Percentiles rank a stretch among this genome's conserved stretches.
Conservation (phyloP, 2,113 vertebrate species). For the Semnornis frantzii region DNA sequence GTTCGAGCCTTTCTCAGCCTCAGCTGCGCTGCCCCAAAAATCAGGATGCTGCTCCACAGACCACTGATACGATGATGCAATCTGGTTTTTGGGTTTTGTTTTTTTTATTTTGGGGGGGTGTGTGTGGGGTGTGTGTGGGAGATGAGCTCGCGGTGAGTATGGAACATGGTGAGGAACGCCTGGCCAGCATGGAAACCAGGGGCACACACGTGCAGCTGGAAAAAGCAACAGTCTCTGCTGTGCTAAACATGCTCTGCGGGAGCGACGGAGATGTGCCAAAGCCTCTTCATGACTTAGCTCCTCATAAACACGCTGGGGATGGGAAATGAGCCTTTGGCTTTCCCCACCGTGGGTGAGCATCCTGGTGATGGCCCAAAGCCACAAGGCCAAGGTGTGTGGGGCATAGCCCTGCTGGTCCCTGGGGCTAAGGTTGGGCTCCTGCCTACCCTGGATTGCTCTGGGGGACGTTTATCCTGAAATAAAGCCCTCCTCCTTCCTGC, state of each 20-base stretch:
- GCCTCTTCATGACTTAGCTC: slow-evolving; percentile 40
- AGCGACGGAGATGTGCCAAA: slow-evolving; percentile 18
- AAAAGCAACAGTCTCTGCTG: not conserved
- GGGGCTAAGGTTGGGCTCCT: not conserved
- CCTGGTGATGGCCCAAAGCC: accelerated
- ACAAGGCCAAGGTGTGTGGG: accelerated
- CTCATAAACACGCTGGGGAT: not conserved
- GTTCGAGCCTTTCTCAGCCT: not conserved
- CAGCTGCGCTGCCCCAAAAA: not conserved
- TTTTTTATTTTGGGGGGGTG: too few relatives aligned
- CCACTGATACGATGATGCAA: not conserved
- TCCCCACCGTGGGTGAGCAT: not conserved
- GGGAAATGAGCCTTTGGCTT: not conserved
- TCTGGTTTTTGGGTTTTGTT: not conserved
- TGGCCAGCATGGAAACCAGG: not conserved
- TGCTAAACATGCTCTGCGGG: not conserved
- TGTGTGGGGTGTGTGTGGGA: accelerated
- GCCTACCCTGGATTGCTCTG: not conserved
- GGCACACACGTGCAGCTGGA: not conserved
- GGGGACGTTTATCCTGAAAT: not conserved
- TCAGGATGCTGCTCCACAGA: not conserved
- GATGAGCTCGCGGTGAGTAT: not conserved
- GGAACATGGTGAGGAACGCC: not conserved
- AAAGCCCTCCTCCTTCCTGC: not conserved
- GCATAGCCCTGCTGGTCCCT: not conserved